Evolutionary conservation across 2,888 invertebrate genomes (phyloP).

Genomic region (Aporophyla nigra): DNA sequence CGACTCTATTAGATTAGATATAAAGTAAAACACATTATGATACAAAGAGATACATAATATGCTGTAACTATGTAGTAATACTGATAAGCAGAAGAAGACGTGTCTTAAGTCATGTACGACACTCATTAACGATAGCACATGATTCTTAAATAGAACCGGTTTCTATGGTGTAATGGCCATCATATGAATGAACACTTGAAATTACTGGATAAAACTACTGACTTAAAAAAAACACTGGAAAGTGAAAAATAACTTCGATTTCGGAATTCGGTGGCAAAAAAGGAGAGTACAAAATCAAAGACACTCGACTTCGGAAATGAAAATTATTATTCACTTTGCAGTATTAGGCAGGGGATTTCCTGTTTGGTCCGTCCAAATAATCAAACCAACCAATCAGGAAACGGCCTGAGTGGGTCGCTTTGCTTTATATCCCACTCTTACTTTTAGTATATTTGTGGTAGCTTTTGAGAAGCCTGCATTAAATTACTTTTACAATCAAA

Average conservation of each 20-base stretch:
- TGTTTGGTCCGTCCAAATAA: neutral
- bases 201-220: neutral
- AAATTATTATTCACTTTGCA: too few species aligned
- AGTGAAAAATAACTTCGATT: too few species aligned
- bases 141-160: slow-evolving; percentile 3
- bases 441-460: neutral
- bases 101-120: slow-evolving; percentile 61
- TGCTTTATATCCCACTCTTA: neutral
- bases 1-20: slow-evolving; percentile 1
- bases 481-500: neutral
- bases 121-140: slow-evolving; percentile 31
- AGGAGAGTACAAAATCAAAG: too few species aligned
- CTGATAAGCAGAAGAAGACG: slow-evolving; percentile 57
- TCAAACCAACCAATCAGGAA: neutral
- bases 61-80: slow-evolving; percentile 42
- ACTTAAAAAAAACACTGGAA: too few species aligned
- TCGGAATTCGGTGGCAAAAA: too few species aligned
- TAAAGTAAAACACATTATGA: neutral
- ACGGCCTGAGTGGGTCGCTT: neutral
- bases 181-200: neutral
- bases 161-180: neutral
- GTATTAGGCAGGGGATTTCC: neutral
- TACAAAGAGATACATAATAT: slow-evolving; percentile 15
- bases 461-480: neutral
- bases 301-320: too few species aligned